A percentile compares a stretch with the other conserved stretches of the same genome.
These are phyloP conservation scores for Notocelia uddmanniana DNA, from an alignment of 2,888 invertebrate species.

Conservation along the genomic window DNA sequence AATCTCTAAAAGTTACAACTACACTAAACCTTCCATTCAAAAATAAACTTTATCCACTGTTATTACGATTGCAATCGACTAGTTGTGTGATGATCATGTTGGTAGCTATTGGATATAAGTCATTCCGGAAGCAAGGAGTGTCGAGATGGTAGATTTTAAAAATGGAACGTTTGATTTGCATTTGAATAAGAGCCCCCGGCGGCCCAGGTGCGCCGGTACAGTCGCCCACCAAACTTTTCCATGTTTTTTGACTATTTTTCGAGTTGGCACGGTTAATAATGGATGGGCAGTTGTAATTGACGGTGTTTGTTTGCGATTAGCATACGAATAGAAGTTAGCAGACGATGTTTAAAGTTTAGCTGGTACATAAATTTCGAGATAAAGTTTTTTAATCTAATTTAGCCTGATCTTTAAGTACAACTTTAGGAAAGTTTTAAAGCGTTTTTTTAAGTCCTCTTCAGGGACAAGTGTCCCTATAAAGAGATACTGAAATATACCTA, in stretches of 20 bases:
- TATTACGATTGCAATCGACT: slow-evolving; percentile 57
- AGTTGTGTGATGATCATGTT: slow-evolving; percentile 55
- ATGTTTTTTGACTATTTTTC: slow-evolving; percentile 51
- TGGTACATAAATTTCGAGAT: slow-evolving; percentile 20
- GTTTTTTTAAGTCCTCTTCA: background rate
- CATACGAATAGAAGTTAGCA: slow-evolving; percentile 47
- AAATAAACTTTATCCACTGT: slow-evolving; percentile 48
- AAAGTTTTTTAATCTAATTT: slow-evolving; percentile 18
- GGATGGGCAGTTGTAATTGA: slow-evolving; percentile 73
- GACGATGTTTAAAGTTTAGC: slow-evolving; percentile 30
- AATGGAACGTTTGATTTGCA: slow-evolving; percentile 87
- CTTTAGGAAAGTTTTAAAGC: background rate
- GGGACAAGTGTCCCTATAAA: background rate
- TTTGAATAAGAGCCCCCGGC: slow-evolving; percentile 85
- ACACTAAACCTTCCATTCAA: slow-evolving; percentile 46
- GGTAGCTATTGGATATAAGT: slow-evolving; percentile 80
- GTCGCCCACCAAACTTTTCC: slow-evolving; percentile 71
- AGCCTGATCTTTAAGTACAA: background rate
- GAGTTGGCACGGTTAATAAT: slow-evolving; percentile 56
- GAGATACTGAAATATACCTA: background rate
- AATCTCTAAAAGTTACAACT: slow-evolving; percentile 59
- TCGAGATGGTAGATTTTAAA: slow-evolving; percentile 85
- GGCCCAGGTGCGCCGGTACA: slow-evolving; percentile 83
- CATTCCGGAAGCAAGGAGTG: slow-evolving; percentile 82
- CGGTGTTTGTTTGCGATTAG: slow-evolving; percentile 63